Evolutionary conservation across 2,113 vertebrate genomes (phyloP), one percentile per base, ranked within the genome.

Genomic region (Pimephales promelas): DNA sequence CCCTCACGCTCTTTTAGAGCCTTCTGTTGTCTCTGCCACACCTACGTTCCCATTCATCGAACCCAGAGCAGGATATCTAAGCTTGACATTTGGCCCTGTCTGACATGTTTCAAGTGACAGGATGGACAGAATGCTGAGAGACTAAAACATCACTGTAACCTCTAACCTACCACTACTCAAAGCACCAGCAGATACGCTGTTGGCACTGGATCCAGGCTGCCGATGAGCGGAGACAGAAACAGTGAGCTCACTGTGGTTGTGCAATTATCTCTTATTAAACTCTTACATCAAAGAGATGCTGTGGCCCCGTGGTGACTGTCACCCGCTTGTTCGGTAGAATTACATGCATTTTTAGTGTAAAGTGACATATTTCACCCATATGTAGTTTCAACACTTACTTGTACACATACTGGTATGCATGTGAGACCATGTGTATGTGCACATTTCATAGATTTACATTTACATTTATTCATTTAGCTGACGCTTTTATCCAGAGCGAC

Each of bases 261-360:
- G 86, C 86, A 87, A 81, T 89, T 87, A 87, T 59, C 59, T 82
- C 73, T 83, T 81, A 82, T 85, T 84, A 62, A 84, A 84, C 79
- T 70, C 78, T 54, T 84, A 74, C 78, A 87, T 85, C 86, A 87
- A 86, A 85, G 85, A 36, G 45, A 80, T 40, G n/a, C 43, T 10
- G 61, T n/a, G 61, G 76, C 45, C 45, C 61, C 8, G 16, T 34
- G 28, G 24, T 68, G 6, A 34, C 61, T 77, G 52, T 74, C 64
- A 76, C 26, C 40, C n/a, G 26, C 24, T 34, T 73, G 57, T 49
- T 75, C 81, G 45, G 59, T 40, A 77, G 5, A 83, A 52, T 28
- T 43, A 75, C 56, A 68, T 74, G 64, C 40, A 34, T 52, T 82
- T 66, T 14, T 57, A 75, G 31, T 52, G 71, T 24, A 31, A 74